Evolutionary conservation across 2,797 vertebrate genomes (phyloP).

Genomic region (Knipowitschia caucasica): DNA sequence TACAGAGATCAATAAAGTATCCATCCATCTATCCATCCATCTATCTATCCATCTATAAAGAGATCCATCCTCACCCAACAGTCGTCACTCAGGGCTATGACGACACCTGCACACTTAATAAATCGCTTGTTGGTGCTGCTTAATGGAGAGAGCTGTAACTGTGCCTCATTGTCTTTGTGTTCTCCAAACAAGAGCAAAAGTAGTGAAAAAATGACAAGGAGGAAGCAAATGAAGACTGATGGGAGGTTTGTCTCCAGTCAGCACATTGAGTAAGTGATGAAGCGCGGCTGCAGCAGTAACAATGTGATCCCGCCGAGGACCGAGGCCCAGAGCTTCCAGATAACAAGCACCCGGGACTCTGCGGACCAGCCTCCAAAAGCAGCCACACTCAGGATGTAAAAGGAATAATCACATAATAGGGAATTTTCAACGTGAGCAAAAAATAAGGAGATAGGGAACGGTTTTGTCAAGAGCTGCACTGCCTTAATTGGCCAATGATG

Average conservation of each 20-base stretch:
- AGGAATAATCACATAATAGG: neutral
- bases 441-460: neutral
- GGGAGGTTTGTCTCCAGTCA: slow-evolving; percentile 47
- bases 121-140: slow-evolving; percentile 9
- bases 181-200: slow-evolving; percentile 11
- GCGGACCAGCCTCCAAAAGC: slow-evolving; percentile 37
- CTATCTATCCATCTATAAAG: no score
- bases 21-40: no score
- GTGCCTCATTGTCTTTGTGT: slow-evolving; percentile 31
- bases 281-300: slow-evolving; percentile 54
- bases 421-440: neutral
- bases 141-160: slow-evolving; percentile 18
- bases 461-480: neutral
- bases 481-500: neutral
- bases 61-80: no score
- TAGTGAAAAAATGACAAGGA: slow-evolving; percentile 39
- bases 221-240: slow-evolving; percentile 71
- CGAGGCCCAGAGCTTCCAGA: slow-evolving; percentile 32
- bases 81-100: neutral
- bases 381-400: slow-evolving; percentile 18
- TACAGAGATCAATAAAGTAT: no score
- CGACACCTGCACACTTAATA: neutral
- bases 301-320: slow-evolving; percentile 31
- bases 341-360: slow-evolving; percentile 30
- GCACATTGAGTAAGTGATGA: slow-evolving; percentile 52